Conservation (phyloP, 2,888 invertebrate species). For the Mesochorus sp. region DNA sequence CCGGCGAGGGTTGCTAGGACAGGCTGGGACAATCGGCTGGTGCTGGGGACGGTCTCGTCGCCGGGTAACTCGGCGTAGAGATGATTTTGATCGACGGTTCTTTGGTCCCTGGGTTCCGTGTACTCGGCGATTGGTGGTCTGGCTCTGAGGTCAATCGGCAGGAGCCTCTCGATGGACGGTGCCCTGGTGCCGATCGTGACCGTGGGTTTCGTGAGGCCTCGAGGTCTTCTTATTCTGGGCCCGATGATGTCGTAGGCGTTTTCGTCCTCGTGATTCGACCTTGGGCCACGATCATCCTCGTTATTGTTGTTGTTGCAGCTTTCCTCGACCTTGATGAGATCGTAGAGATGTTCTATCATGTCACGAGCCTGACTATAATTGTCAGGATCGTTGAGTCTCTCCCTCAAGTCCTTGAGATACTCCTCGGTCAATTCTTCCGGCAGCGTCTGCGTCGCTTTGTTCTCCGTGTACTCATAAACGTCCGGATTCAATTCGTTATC, state of each 20-base stretch:
- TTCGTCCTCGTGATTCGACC: constrained; percentile 79
- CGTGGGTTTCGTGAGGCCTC: constrained; percentile 82
- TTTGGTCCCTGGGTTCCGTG: constrained; percentile 81
- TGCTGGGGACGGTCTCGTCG: constrained; percentile 82
- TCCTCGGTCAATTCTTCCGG: constrained; percentile 90
- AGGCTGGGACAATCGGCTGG: constrained; percentile 76
- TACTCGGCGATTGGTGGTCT: constrained; percentile 81
- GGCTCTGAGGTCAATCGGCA: constrained; percentile 80
- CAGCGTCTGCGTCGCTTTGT: constrained; percentile 88
- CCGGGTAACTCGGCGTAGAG: constrained; percentile 86
- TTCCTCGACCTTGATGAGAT: constrained; percentile 88
- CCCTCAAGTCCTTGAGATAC: constrained; percentile 86
- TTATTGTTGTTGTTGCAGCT: constrained; percentile 85
- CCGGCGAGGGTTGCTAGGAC: constrained; percentile 72
- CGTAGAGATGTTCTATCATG: constrained; percentile 90
- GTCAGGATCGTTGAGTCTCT: constrained; percentile 88
- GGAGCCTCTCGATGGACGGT: constrained; percentile 85
- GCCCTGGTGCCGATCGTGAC: constrained; percentile 85
- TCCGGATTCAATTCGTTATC: constrained; percentile 78
- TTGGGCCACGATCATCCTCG: constrained; percentile 68
- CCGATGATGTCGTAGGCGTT: constrained; percentile 87
- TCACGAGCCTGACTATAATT: constrained; percentile 89
- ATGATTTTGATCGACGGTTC: constrained; percentile 81
- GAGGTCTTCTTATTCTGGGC: constrained; percentile 77
- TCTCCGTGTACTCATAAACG: constrained; percentile 81